Base-by-base conservation (phyloP, 1,140 invertebrate genomes). In the Ptiloglossa arizonensis region DNA sequence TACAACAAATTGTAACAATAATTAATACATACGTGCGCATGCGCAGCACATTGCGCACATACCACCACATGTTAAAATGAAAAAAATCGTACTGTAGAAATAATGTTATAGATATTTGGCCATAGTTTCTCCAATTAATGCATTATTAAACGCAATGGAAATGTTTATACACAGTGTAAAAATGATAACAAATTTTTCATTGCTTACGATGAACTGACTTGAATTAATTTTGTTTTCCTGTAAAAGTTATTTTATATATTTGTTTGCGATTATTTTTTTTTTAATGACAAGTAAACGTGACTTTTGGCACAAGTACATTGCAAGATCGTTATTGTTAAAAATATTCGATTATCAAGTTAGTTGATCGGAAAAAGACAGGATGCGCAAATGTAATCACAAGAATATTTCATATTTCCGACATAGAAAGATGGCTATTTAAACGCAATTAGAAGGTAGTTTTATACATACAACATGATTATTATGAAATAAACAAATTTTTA, bases 401-500 rank as follows among this genome's bases (percentile, higher is more conserved):
- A 59, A 70, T 66, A 64, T 48, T 78, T 82, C 66, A 70, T 63
- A 46, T 77, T 80, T 60, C 57, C 73, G 72, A 85, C 44, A 68
- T 83, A 85, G 81, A 76, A 64, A 85, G 71, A 87, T 83, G 80
- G 72, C 75, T 89, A 83, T 83, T 83, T 85, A 80, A 85, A 88
- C 82, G 80, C 73, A 74, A 81, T 87, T 89, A 90, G 84, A 89
- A 56, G 77, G 86, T 90, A 90, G 81, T 88, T 90, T 89, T 90
- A 90, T 90, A 89, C 89, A 86, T 89, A 89, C 67, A 79, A 81
- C 83, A 88, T 85, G 87, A 87, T 89, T 77, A 88, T 79, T 88
- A 82, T 66, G 84, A 86, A 89, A 89, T 89, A 89, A 89, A 89
- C 79, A 79, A 79, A 73, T 88, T 89, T 89, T 89, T 89, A 88